Evolutionary conservation across 2,888 invertebrate genomes (phyloP).

Genomic region (Drosophila koepferae): DNA sequence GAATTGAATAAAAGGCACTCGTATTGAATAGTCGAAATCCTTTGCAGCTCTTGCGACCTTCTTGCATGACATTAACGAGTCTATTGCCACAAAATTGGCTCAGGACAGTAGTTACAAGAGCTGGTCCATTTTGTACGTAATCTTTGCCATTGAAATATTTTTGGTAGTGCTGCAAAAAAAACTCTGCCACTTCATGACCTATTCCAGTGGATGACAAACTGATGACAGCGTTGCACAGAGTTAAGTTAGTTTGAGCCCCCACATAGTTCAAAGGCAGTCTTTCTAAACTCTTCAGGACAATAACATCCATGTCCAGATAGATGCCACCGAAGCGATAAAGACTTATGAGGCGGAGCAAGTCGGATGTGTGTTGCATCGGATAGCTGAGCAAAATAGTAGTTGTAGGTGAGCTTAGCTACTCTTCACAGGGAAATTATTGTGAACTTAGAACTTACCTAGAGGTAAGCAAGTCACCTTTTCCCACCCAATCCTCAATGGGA

Average conservation of each 20-base stretch:
- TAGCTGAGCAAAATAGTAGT: background rate
- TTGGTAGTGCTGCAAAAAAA: conserved; percentile 86
- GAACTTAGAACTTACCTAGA: conserved; percentile 44
- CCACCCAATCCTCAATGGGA: conserved; percentile 82
- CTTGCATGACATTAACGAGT: conserved; percentile 86
- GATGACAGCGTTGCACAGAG: conserved; percentile 88
- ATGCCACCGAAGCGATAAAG: conserved; percentile 92
- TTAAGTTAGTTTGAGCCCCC: conserved; percentile 87
- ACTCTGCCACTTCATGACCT: conserved; percentile 87
- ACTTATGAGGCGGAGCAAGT: conserved; percentile 82
- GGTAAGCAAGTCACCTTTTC: conserved; percentile 74
- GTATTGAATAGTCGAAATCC: conserved; percentile 89
- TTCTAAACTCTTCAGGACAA: conserved; percentile 87
- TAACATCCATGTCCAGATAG: conserved; percentile 91
- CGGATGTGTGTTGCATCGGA: conserved; percentile 76
- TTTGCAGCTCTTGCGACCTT: conserved; percentile 85
- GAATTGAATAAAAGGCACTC: conserved; percentile 88
- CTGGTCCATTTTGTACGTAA: conserved; percentile 86
- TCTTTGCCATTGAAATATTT: conserved; percentile 86
- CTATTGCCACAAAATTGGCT: conserved; percentile 86
- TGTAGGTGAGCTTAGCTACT: too few species aligned
- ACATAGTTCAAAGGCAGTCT: conserved; percentile 43
- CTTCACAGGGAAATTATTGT: background rate
- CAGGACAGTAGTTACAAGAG: conserved; percentile 88
- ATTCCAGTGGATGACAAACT: conserved; percentile 86